Evolutionary conservation across 1,140 invertebrate species (phyloP), one percentile per base, ranked within the genome.

Genomic region (Trissolcus basalis): DNA sequence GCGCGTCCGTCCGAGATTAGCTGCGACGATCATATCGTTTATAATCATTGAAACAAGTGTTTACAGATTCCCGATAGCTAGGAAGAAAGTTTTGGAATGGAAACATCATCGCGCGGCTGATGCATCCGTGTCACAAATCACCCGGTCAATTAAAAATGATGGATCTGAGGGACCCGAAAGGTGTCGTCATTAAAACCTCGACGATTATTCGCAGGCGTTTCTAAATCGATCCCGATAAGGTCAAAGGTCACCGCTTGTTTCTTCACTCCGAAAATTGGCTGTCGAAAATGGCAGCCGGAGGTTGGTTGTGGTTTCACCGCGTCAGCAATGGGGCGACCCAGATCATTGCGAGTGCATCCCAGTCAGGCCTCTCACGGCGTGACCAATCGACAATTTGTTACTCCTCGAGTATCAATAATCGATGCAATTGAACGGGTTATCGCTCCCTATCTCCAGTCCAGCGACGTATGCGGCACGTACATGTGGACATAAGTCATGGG

Each of bases 311-410:
- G 19, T 27, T 27, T 27, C 19, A 27, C 19, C 19, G 19, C 19
- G 19, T 27, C 6, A 27, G 19, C 19, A 27, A 3, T 27, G 2
- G 19, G 19, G 2, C 19, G 19, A 27, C 19, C 19, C 79, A 83
- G 82, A 86, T 85, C 78, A 77, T 79, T 76, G 74, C 69, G 63
- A 51, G 48, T 63, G 45, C 53, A 61, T 44, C 49, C 51, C 53
- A 60, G 53, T 70, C 68, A n/a, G 49, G 55, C 41, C 77, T 79
- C 33, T 54, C 80, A 27, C 19, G 74, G 58, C 75, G 70, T 78
- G 80, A 79, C 82, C 80, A 78, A 82, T 81, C 76, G 80, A 79
- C 82, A 80, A 84, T 83, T 67, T 60, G 69, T 72, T 80, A 70
- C 75, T 78, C 36, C 54, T 32, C 60, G 73, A 16, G 65, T 69